These are phyloP conservation scores for Oryzias sinensis DNA, from an alignment of 2,797 vertebrate genomes.

Conservation along the genomic window DNA sequence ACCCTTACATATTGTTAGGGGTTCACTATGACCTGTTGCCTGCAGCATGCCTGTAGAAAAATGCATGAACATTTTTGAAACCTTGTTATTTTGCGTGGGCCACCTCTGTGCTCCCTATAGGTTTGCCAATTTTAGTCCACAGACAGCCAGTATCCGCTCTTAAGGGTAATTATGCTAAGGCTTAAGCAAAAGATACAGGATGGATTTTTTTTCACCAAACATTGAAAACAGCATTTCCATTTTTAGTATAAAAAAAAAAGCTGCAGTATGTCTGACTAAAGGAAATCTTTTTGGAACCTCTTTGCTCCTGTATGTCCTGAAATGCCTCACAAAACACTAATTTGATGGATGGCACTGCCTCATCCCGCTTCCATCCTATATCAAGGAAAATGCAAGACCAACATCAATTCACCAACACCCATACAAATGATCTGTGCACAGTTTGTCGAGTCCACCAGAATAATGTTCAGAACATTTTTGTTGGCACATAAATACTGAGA, in stretches of 20 bases:
- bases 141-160: too few species aligned
- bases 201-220: too few species aligned
- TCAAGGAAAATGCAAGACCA: slow-evolving; percentile 40
- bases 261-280: slow-evolving; percentile 18
- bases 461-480: slow-evolving; percentile 18
- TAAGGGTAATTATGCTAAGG: too few species aligned
- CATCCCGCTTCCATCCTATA: slow-evolving; percentile 62
- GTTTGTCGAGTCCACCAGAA: slow-evolving; percentile 41
- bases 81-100: too few species aligned
- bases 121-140: too few species aligned
- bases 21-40: too few species aligned
- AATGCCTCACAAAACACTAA: slow-evolving; percentile 44
- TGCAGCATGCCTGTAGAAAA: too few species aligned
- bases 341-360: slow-evolving; percentile 59
- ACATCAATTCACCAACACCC: slow-evolving; percentile 44
- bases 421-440: slow-evolving; percentile 57
- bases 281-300: slow-evolving; percentile 21
- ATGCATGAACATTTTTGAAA: too few species aligned
- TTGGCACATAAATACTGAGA: slow-evolving; percentile 11
- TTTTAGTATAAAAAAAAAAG: background rate
- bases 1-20: too few species aligned
- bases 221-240: too few species aligned
- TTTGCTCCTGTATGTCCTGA: slow-evolving; percentile 25
- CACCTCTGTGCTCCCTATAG: too few species aligned
- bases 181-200: too few species aligned